phyloP scores from a whole-genome alignment of 2,888 invertebrate species.

The Mesorhabditis spiculigera region DNA sequence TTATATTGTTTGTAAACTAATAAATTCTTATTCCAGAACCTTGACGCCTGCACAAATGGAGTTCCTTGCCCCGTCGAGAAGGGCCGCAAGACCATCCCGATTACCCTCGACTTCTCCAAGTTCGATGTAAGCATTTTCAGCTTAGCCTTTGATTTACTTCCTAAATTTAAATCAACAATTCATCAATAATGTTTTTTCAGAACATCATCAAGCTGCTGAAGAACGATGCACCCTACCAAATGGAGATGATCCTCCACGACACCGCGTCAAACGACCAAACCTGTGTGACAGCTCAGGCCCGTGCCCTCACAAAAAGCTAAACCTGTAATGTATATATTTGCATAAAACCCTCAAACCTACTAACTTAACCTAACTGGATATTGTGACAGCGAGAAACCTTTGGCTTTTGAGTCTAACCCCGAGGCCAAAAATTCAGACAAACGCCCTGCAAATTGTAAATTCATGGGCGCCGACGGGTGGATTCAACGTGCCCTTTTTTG shows the following conservation, averaged over 20 bases:
- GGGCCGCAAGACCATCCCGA: slow-evolving; percentile 19
- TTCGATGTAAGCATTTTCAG: slow-evolving; percentile 14
- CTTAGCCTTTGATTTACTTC: neutral
- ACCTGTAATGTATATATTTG: no score
- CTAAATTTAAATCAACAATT: neutral
- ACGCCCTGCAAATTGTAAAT: no score
- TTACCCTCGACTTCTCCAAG: slow-evolving; percentile 28
- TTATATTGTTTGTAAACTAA: neutral
- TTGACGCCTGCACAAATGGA: slow-evolving; percentile 26
- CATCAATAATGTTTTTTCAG: slow-evolving; percentile 3
- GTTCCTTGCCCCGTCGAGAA: slow-evolving; percentile 30
- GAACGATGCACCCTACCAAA: slow-evolving; percentile 32
- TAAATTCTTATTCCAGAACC: slow-evolving; percentile 13
- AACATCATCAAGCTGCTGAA: slow-evolving; percentile 25
- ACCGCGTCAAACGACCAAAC: slow-evolving; percentile 19
- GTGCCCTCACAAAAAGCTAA: slow-evolving; percentile 13
- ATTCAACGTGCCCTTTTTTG: no score
- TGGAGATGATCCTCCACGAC: slow-evolving; percentile 26
- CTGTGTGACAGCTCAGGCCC: slow-evolving; percentile 34
- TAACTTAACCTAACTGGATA: no score
- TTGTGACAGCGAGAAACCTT: no score
- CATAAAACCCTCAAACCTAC: no score
- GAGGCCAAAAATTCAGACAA: no score
- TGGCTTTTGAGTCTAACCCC: no score
- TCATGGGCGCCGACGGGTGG: no score